Evolutionary conservation across 2,888 invertebrate genomes (phyloP), one percentile per base, ranked within the genome.

Genomic region (Carabus problematicus): DNA sequence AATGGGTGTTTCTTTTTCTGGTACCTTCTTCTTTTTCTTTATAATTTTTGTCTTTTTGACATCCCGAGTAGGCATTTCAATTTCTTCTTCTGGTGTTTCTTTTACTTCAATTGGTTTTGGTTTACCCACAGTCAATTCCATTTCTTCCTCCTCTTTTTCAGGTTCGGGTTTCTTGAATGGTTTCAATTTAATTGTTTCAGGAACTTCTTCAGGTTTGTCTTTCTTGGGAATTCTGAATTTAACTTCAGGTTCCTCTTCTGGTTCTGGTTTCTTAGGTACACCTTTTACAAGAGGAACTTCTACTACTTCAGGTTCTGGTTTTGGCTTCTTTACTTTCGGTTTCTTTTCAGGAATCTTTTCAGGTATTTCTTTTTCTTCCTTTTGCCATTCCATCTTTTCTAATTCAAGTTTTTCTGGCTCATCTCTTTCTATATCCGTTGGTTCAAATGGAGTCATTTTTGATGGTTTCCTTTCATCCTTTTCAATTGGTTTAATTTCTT

Each of bases 221-320:
- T 64, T 70, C 43, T 67, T 54, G 81, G 80, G 41, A 79, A 78
- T 47, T 56, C 77, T 75, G 39, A 82, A 81, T 73, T 82, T 83
- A 8, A 82, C 76, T 70, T 83, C 83, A 1, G 81, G 79, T 72
- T 79, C 78, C 73, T 82, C 80, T 55, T 81, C 80, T 45, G 82
- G 81, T 72, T 82, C 81, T n/a, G 76, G 74, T 43, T 81, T 79
- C 72, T 83, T 80, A 0, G 82, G 80, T 72, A 76, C 76, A 60
- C 83, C 82, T 71, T 78, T 79, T 70, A 80, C 75, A 49, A 82
- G 59, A 2, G 79, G 77, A 71, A 80, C 73, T 75, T 81, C 60
- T 67, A 74, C 72, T 2, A 79, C 80, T 75, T 87, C 84, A 58
- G 81, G 83, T 74, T 81, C 80, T 1, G 80, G 80, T 70, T 66